Base-by-base conservation (phyloP, 2,113 vertebrate genomes). In the Syngnathoides biaculeatus region DNA sequence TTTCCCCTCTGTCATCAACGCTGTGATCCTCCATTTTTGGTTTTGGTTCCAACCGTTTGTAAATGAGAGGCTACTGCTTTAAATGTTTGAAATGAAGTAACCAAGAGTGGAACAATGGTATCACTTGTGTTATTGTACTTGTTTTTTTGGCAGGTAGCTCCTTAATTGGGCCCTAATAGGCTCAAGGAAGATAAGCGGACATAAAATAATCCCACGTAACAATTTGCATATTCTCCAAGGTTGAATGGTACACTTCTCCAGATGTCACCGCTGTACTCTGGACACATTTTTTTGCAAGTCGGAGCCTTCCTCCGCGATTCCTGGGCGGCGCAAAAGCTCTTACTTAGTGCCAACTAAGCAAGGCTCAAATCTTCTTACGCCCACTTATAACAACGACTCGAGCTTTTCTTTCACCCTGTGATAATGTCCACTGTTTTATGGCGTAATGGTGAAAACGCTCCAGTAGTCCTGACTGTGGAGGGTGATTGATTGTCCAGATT, bases 161-260 rank as follows among this genome's bases (percentile, higher is more conserved):
- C 76, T 78, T 71, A 67, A 89, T 64, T 10, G 6, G 64, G 61
- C 74, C 68, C 74, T 84, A 87, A 87, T 80, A 88, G 83, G 88
- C 86, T 90, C 81, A 85, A 79, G 77, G 67, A 75, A 73, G 74
- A 59, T 84, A 84, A 84, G 75, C 86, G 83, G 85, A 87, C 84
- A 87, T 81, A 81, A 84, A 83, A 87, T 80, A 88, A 87, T 88
- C 89, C 84, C 26, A 73, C 57, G 42, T 73, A 85, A 82, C 78
- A 88, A 84, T 87, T 86, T 86, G 80, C 80, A 86, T 87, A 84
- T 81, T 87, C 77, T 88, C 84, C 64, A 84, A 75, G 43, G 52
- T 80, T 87, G 80, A 88, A 89, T 87, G 85, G 88, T 87, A 67
- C 86, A 71, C 72, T 77, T 86, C 87, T 77, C 88, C 83, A 75